phyloP scores from a whole-genome alignment of 2,797 vertebrate genomes.

The Smutsia gigantea region DNA sequence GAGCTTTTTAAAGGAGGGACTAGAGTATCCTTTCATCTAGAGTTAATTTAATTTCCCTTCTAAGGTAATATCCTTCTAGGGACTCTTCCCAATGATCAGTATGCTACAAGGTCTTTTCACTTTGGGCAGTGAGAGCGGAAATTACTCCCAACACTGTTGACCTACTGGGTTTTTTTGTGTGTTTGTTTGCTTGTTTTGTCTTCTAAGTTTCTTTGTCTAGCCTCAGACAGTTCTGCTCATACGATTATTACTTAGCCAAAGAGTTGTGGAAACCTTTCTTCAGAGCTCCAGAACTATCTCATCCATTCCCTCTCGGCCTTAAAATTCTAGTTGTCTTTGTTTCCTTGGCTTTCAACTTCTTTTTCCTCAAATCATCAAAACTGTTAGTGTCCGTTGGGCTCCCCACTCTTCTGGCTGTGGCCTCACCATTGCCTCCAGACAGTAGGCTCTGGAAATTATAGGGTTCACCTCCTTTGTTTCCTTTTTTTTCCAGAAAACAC shows the following conservation, averaged over 20 bases:
- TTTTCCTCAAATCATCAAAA: background rate
- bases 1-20: background rate
- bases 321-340: background rate
- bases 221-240: background rate
- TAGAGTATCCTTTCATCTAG: background rate
- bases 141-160: background rate
- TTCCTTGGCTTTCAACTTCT: background rate
- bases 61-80: background rate
- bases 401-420: too few relatives aligned
- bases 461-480: background rate
- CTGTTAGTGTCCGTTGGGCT: background rate
- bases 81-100: background rate
- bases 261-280: background rate
- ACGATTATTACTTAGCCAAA: background rate
- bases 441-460: background rate
- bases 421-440: background rate
- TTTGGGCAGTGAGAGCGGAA: background rate
- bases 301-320: background rate
- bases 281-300: background rate
- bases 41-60: background rate
- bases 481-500: background rate
- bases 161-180: background rate
- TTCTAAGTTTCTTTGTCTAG: background rate
- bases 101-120: background rate
- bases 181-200: background rate